phyloP scores from a whole-genome alignment of 2,797 vertebrate species.

The Acanthopagrus latus region DNA sequence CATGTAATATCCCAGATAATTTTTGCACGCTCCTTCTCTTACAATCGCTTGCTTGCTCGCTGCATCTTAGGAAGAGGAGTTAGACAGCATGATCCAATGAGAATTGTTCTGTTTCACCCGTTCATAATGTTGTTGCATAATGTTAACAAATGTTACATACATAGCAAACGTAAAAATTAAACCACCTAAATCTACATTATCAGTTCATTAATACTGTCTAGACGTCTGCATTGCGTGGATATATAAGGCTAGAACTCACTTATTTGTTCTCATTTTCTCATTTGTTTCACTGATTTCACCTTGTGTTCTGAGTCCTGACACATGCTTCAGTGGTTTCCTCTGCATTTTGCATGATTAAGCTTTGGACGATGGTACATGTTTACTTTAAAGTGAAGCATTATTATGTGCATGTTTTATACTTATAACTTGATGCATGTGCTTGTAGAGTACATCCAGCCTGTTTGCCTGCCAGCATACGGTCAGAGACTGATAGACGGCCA shows the following conservation, averaged over 20 bases:
- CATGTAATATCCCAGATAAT: too few species aligned
- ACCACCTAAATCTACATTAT: not conserved
- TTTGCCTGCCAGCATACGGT: constrained; percentile 91
- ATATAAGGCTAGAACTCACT: not conserved
- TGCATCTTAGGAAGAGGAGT: too few species aligned
- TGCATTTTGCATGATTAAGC: not conserved
- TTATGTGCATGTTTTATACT: not conserved
- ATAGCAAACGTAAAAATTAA: not conserved
- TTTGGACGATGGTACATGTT: not conserved
- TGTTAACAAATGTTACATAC: too few species aligned
- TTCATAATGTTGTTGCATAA: too few species aligned
- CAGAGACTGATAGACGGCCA: constrained; percentile 90
- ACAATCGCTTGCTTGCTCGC: too few species aligned
- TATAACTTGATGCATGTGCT: not conserved
- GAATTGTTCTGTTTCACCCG: not conserved
- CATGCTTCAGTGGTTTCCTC: not conserved
- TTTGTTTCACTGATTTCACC: not conserved
- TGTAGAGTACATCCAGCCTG: constrained; percentile 91
- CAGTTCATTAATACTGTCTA: not conserved
- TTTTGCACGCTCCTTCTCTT: too few species aligned
- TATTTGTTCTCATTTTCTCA: too few species aligned
- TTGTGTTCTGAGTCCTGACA: not conserved
- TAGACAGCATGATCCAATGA: not conserved
- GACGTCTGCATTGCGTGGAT: not conserved
- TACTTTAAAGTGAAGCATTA: not conserved